Evolutionary conservation across 2,797 vertebrate species (phyloP).

Genomic region (Malurus leucopterus): DNA sequence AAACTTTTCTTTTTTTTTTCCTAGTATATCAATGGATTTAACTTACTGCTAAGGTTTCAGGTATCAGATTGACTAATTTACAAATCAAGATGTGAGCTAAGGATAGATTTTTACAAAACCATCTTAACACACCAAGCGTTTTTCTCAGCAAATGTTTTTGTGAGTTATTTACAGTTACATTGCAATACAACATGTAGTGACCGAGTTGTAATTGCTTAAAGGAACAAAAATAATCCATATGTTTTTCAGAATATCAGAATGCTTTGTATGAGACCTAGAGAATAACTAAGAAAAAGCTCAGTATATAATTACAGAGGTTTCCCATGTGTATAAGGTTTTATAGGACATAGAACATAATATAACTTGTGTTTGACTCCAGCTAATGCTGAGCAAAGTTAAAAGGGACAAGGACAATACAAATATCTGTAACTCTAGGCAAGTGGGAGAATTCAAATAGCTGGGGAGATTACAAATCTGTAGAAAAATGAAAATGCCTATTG

Average conservation of each 20-base stretch:
- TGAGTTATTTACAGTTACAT: neutral
- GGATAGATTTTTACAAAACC: neutral
- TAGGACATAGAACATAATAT: neutral
- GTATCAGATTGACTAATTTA: neutral
- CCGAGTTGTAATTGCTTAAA: neutral
- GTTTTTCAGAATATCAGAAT: neutral
- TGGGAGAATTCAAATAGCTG: neutral
- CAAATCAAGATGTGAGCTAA: neutral
- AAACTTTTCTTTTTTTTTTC: too few species aligned
- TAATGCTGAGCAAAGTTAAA: neutral
- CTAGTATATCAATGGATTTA: neutral
- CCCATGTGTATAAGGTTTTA: neutral
- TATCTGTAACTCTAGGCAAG: neutral
- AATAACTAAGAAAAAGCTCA: neutral
- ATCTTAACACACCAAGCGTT: neutral
- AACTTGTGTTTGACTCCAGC: neutral
- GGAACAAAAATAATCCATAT: neutral
- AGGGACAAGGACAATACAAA: neutral
- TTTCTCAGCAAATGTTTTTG: neutral
- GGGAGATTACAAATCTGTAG: neutral
- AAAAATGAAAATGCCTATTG: neutral
- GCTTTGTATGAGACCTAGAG: neutral
- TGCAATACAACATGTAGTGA: neutral
- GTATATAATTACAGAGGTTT: neutral
- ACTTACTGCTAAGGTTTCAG: neutral